Conservation (phyloP, 1,140 invertebrate species). For the Hestina assimilis region DNA sequence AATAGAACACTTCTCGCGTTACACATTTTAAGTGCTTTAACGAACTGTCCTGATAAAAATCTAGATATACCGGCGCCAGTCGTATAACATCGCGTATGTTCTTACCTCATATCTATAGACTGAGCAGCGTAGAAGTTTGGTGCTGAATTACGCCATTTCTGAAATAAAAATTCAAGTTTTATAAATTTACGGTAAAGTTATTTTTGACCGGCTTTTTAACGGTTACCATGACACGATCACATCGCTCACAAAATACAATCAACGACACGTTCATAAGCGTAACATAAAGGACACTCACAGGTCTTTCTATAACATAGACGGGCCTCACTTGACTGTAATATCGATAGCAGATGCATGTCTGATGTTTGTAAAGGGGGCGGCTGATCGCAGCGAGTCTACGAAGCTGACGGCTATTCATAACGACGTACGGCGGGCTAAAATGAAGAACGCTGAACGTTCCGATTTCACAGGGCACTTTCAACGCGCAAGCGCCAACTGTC, state of each 20-base stretch:
- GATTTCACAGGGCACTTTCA: conserved; percentile 32
- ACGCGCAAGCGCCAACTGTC: conserved; percentile 67
- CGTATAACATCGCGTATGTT: background rate
- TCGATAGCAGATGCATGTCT: conserved; percentile 47
- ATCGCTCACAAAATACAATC: conserved; percentile 1
- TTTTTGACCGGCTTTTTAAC: background rate
- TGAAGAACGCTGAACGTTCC: conserved; percentile 29
- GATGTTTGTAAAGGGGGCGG: conserved; percentile 36
- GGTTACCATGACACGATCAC: background rate
- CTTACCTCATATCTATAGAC: conserved; percentile 68
- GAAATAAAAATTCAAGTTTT: conserved; percentile 42
- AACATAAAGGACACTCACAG: conserved; percentile 59
- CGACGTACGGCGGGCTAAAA: conserved; percentile 33
- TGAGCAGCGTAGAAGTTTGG: conserved; percentile 66
- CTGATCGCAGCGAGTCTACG: conserved; percentile 45
- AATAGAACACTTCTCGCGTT: conserved; percentile 46
- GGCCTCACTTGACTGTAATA: conserved; percentile 71
- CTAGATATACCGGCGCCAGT: conserved; percentile 7
- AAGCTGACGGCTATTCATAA: conserved; percentile 61
- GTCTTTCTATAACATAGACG: conserved; percentile 64
- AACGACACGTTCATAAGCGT: conserved; percentile 19
- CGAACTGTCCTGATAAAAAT: conserved; percentile 5
- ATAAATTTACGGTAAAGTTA: background rate
- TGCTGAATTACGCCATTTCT: conserved; percentile 74
- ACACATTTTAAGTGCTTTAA: conserved; percentile 6